A percentile compares a stretch with the other conserved stretches of the same genome.
These are phyloP conservation scores for Tyrophagus putrescentiae DNA, from an alignment of 1,140 invertebrate genomes.

Conservation along the genomic window DNA sequence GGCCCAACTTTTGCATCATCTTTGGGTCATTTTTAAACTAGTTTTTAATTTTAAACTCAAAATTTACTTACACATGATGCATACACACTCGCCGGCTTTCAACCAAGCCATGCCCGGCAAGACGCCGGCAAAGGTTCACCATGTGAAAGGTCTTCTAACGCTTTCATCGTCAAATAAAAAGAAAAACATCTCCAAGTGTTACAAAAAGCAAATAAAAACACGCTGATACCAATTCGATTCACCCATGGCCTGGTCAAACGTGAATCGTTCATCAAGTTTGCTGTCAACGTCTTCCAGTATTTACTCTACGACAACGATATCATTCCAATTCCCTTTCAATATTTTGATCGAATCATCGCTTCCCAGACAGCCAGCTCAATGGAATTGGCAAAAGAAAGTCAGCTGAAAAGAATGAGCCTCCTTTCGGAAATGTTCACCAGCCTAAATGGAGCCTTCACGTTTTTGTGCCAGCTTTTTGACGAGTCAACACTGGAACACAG, in stretches of 20 bases:
- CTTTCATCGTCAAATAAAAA: constrained; percentile 7
- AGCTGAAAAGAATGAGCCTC: neutral
- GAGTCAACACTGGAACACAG: neutral
- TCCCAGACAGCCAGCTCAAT: neutral
- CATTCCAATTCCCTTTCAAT: constrained; percentile 7
- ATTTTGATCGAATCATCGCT: neutral
- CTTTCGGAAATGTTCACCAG: neutral
- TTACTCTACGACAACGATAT: neutral
- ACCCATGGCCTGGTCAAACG: neutral
- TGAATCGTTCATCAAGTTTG: neutral
- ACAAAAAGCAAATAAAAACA: neutral
- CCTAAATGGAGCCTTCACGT: neutral
- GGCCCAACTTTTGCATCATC: no score
- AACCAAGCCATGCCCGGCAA: no score
- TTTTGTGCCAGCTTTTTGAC: neutral
- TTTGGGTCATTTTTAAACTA: no score
- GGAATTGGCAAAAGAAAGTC: no score
- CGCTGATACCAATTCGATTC: neutral
- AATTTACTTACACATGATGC: no score
- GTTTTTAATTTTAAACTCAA: no score
- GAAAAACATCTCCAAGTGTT: neutral
- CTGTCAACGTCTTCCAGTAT: constrained; percentile 1
- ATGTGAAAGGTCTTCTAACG: neutral
- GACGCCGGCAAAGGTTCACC: neutral
- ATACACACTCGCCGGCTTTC: no score